Evolutionary conservation across 2,113 vertebrate genomes (phyloP).

Genomic region (Otocyon megalotis): DNA sequence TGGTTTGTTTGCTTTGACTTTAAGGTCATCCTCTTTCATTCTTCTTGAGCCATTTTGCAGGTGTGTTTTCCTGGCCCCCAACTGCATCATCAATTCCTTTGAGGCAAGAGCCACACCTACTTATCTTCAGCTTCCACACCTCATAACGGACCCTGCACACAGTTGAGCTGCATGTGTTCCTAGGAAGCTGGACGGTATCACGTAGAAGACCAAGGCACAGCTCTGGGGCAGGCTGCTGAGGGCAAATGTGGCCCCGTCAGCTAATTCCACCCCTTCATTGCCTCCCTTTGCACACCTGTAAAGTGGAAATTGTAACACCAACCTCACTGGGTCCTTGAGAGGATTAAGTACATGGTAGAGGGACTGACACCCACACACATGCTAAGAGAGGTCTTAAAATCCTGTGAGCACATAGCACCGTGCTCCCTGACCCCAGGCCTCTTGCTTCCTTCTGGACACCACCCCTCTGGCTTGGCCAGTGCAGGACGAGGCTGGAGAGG

Average conservation of each 20-base stretch:
- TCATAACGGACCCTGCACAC: not conserved
- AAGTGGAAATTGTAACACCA: not conserved
- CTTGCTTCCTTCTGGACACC: not conserved
- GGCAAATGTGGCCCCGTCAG: not conserved
- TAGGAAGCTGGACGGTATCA: accelerated
- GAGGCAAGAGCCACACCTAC: conserved; percentile 19
- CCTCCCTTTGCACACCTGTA: not conserved
- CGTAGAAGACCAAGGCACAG: not conserved
- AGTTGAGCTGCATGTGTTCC: not conserved
- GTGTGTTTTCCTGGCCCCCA: not conserved
- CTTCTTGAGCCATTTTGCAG: not conserved
- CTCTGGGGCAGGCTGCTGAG: not conserved
- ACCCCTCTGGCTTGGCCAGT: not conserved
- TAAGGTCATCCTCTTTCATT: not conserved
- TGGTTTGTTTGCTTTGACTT: not conserved
- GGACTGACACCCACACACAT: accelerated
- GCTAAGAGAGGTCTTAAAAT: not conserved
- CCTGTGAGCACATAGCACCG: accelerated
- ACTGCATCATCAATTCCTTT: conserved; percentile 1
- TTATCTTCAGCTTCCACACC: conserved; percentile 2
- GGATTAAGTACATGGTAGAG: not conserved
- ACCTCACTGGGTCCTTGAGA: not conserved
- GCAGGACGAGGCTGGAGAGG: not conserved
- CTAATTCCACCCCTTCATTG: not conserved
- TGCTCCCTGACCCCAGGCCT: not conserved